Evolutionary conservation across 2,113 vertebrate species (phyloP), one percentile per base, ranked within the genome.

Genomic region (Silurus asotus): DNA sequence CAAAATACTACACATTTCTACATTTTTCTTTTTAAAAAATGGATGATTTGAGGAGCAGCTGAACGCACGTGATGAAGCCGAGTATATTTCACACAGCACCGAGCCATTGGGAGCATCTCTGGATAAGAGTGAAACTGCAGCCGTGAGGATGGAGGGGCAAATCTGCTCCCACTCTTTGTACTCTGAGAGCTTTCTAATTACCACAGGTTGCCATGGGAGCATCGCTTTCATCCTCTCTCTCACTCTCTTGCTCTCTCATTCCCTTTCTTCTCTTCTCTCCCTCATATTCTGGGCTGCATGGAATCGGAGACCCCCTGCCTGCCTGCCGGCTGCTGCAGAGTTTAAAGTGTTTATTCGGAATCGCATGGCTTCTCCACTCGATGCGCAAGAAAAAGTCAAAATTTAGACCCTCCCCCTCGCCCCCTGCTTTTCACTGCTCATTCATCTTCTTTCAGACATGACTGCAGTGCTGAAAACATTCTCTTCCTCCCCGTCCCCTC

Each of bases 401-500:
- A 78, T 70, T 90, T 86, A 89, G 78, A 55, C 23, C 75, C 75
- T 45, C 69, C 83, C 78, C 19, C 62, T 51, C 53, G 62, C 81
- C 85, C 90, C 37, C 37, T 37, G 37, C 37, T 37, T 37, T 86
- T 84, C 88, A 88, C 23, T 86, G 77, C 83, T 87, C 86, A 91
- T 91, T 89, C 79, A 91, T 93, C 92, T 92, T 89, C 67, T 85
- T 55, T 10, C 88, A 56, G 70, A 72, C 69, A 85, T 53, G 70
- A 61, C 75, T 89, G 19, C 89, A 81, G 61, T 86, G 84, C 48
- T 87, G 72, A 23, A 55, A 82, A 78, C 76, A 53, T 82, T 80
- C 28, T 17, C 67, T 67, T 72, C 20, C 25, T 67, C 62, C 28
- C 72, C 28, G 48, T 69, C 20, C 65, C 25, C 49, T 62, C 45